These are phyloP conservation scores for Fopius arisanus DNA, from an alignment of 1,140 invertebrate species.

Conservation along the genomic window DNA sequence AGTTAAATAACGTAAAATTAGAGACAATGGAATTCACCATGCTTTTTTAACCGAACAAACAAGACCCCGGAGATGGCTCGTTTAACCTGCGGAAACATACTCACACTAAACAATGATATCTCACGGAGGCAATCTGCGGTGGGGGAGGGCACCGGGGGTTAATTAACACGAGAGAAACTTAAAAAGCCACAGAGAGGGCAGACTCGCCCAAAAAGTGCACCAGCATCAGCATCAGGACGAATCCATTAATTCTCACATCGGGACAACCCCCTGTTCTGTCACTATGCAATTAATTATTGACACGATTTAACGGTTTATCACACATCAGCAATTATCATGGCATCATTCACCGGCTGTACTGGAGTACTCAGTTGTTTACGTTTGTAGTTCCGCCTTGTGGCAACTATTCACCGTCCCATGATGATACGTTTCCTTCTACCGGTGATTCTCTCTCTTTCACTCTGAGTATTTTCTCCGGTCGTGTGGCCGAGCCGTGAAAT, in stretches of 20 bases:
- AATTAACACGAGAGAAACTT: constrained; percentile 51
- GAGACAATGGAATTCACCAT: neutral
- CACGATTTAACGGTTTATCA: constrained; percentile 54
- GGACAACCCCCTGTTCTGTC: neutral
- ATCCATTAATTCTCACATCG: constrained; percentile 55
- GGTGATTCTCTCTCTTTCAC: neutral
- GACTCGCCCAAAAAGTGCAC: constrained; percentile 6
- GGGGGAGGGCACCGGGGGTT: constrained; percentile 38
- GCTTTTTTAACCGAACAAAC: neutral
- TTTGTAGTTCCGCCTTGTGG: constrained; percentile 21
- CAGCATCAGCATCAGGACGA: constrained; percentile 34
- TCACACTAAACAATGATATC: constrained; percentile 56
- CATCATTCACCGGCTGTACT: constrained; percentile 7
- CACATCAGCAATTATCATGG: constrained; percentile 52
- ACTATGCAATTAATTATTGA: constrained; percentile 56
- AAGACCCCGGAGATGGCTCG: neutral
- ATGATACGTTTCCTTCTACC: neutral
- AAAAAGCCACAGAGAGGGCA: neutral
- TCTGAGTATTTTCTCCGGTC: neutral
- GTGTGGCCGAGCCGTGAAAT: constrained; percentile 11
- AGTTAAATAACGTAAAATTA: too few relatives aligned
- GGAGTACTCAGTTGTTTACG: constrained; percentile 16
- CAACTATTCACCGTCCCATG: neutral
- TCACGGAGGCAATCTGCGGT: constrained; percentile 48
- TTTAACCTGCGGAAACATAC: constrained; percentile 32